Evolutionary conservation across 2,113 vertebrate genomes (phyloP), one percentile per base, ranked within the genome.

Genomic region (Ictalurus punctatus): DNA sequence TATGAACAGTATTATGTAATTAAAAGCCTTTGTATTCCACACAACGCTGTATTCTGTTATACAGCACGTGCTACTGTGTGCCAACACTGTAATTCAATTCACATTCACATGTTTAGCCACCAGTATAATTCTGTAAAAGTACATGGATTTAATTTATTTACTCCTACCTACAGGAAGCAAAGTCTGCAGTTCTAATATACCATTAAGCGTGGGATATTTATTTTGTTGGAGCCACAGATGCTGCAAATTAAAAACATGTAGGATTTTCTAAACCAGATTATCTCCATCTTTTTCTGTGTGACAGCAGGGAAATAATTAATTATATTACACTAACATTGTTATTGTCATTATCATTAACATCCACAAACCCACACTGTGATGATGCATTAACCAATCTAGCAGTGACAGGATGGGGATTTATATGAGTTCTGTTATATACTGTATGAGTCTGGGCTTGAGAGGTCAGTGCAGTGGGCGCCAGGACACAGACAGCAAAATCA

Each of bases 381-480:
- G 82, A 84, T 84, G 58, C 34, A 86, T 83, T 74, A 69, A 25
- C 19, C 65, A 13, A 76, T 69, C 25, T 81, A 54, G 54, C 71
- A 82, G 40, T 86, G 87, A 86, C 67, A 86, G 56, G 34, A 83
- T 10, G 67, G 86, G 78, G 52, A 88, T 90, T 90, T 88, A 86
- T 34, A 58, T 17, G 67, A 52, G 79, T 67, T 86, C 59, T 83
- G 87, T 40, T 71, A 80, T 82, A 54, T 79, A 30, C 54, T 27
- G 63, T 78, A 59, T 21, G 65, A 73, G 69, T 86, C 83, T 34
- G 65, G 69, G 83, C 83, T 63, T 48, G 74, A 67, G 87, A 85
- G 87, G 87, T 90, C 79, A 90, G 84, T 76, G 34, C 10, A 48
- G 84, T 85, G 52, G 86, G 90, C 83, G 83, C 90, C 87, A 65